Conservation (phyloP, 2,888 invertebrate species). For the Nymphalis c-album region DNA sequence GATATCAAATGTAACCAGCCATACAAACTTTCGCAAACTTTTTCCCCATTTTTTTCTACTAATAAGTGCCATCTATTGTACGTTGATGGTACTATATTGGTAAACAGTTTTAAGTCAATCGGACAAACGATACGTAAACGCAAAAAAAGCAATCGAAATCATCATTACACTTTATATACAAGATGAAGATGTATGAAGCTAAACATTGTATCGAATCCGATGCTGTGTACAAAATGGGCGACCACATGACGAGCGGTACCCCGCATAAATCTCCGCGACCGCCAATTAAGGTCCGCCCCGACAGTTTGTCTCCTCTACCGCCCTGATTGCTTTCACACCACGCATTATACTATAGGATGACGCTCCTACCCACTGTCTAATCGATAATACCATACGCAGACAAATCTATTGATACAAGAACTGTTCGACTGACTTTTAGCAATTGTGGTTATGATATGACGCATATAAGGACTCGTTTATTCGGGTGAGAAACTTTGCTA, state of each 20-base stretch:
- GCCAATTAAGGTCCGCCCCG: constrained; percentile 80
- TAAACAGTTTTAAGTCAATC: too few relatives aligned
- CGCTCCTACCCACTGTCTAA: constrained; percentile 1
- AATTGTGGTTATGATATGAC: too few relatives aligned
- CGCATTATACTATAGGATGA: constrained; percentile 42
- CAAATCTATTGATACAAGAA: not conserved
- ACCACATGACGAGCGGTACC: constrained; percentile 70
- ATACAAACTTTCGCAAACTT: too few relatives aligned
- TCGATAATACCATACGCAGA: constrained; percentile 1
- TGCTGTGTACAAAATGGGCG: constrained; percentile 54
- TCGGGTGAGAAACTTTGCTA: too few relatives aligned
- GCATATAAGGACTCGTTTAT: too few relatives aligned
- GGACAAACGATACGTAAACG: too few relatives aligned
- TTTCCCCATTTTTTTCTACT: too few relatives aligned
- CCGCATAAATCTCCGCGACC: constrained; percentile 80
- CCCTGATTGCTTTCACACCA: constrained; percentile 80
- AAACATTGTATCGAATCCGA: constrained; percentile 10
- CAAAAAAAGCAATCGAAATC: too few relatives aligned
- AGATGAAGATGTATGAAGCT: not conserved
- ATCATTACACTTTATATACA: not conserved
- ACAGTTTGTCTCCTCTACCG: constrained; percentile 78
- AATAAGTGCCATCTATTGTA: too few relatives aligned
- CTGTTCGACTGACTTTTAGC: not conserved
- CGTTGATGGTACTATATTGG: too few relatives aligned
- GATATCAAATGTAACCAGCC: too few relatives aligned